Base-by-base conservation (phyloP, 1,140 invertebrate genomes). In the Andricus grossulariae region DNA sequence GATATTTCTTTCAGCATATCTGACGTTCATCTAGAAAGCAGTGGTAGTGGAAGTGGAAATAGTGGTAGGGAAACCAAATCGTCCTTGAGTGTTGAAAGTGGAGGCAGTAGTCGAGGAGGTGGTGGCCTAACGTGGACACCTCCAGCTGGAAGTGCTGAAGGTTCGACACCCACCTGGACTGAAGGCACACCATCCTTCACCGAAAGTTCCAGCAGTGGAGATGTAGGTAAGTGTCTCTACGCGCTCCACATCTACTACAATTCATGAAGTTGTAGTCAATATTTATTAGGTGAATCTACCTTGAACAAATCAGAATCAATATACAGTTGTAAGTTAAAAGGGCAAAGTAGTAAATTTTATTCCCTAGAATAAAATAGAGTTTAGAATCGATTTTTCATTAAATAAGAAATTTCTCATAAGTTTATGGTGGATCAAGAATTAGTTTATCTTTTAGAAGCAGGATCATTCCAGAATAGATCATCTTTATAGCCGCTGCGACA, bases 141-240 rank as follows among this genome's bases (percentile, higher is more conserved):
- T 45, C 96, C 97, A 16, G 95, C 96, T 66, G 91, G 91, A 18
- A 97, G 96, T 79, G 95, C 97, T 80, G 97, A 98, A 90, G 97
- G 96, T 70, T 96, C 97, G 5, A 99, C 98, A n/a, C 97, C 98
- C 12, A 99, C 98, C 18, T 98, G 98, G 96, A 99, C 98, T 19
- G 98, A 99, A 93, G 98, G 98, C 85, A 99, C 98, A 78, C 98
- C 98, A 70, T 98, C 97, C 88, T 98, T 98, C 91, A 99, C 98
- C 52, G 97, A 98, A 89, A 98, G 97, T 84, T 98, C 97, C 89
- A 97, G 96, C 92, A 98, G 97, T 92, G 96, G 96, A 85, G 97
- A 98, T 91, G 94, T 96, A 92, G 96, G 96, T 96, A 92, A 93
- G 92, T 92, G 87, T 73, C 81, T 90, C 76, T 86, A 86, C 78